Conservation (phyloP, 2,113 vertebrate species). For the Pongo abelii region DNA sequence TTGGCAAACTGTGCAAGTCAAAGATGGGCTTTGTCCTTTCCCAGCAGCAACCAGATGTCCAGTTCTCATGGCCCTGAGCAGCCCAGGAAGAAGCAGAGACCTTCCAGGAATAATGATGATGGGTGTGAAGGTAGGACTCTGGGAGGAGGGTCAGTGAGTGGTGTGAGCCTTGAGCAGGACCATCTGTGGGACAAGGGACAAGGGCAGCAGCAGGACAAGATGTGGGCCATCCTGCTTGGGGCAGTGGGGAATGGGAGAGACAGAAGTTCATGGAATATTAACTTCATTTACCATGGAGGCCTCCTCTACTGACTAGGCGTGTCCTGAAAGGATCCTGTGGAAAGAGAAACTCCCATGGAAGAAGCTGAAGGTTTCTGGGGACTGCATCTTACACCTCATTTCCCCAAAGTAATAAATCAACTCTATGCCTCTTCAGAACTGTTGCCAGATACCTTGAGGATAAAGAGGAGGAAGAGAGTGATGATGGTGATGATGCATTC, state of each 20-base stretch:
- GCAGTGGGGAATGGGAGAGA: neutral
- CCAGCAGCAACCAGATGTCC: neutral
- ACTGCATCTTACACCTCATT: too few species aligned
- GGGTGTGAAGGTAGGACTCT: accelerated
- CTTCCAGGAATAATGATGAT: neutral
- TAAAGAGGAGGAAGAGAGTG: neutral
- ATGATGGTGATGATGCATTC: too few species aligned
- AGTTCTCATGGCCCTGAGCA: neutral
- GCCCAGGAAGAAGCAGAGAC: neutral
- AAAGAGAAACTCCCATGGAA: neutral
- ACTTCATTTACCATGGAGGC: neutral
- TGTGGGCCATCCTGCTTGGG: too few species aligned
- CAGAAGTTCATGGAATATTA: neutral
- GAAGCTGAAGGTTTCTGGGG: neutral
- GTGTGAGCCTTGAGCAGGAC: accelerated
- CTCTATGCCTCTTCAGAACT: neutral
- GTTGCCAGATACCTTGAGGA: neutral
- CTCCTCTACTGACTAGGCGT: neutral
- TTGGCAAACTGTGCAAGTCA: neutral
- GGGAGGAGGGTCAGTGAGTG: accelerated
- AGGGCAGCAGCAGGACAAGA: neutral
- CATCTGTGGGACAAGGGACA: neutral
- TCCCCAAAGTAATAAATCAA: neutral
- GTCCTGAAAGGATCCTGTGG: neutral
- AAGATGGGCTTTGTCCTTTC: neutral